A percentile compares a stretch with the other conserved stretches of the same genome.
phyloP scores from a whole-genome alignment of 1,140 invertebrate species.

The Tetraneura akinire region DNA sequence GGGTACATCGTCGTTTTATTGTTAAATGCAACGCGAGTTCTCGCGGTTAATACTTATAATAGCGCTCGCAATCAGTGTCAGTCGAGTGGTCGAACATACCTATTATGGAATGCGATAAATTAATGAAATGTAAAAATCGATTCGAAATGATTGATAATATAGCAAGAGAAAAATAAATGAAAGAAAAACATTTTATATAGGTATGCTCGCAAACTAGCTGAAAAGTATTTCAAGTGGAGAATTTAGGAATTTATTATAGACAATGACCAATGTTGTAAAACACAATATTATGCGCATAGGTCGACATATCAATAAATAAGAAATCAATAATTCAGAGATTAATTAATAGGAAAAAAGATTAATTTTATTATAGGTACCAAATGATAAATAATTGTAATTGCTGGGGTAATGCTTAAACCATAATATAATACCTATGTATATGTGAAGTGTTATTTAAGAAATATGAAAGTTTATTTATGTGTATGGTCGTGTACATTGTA shows the following conservation, averaged over 20 bases:
- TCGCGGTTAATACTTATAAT: too few relatives aligned
- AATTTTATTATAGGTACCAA: neutral
- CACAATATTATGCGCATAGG: neutral
- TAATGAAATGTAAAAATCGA: constrained; percentile 7
- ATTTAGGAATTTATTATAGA: neutral
- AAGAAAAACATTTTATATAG: neutral
- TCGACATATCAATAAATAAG: neutral
- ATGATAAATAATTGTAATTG: neutral
- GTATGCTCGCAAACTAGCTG: neutral
- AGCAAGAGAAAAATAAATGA: too few relatives aligned
- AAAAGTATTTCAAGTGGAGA: neutral
- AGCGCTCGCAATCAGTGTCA: neutral
- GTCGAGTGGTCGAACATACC: neutral
- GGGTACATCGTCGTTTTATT: too few relatives aligned
- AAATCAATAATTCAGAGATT: too few relatives aligned
- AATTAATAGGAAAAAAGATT: too few relatives aligned
- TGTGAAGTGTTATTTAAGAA: neutral
- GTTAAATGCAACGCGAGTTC: too few relatives aligned
- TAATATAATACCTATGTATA: too few relatives aligned
- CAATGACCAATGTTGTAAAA: neutral
- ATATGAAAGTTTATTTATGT: neutral
- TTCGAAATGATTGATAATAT: neutral
- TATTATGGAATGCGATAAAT: neutral
- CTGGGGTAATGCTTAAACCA: too few relatives aligned
- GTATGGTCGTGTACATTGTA: neutral